Base-by-base conservation (phyloP, 2,888 invertebrate species). In the Mamestra brassicae region DNA sequence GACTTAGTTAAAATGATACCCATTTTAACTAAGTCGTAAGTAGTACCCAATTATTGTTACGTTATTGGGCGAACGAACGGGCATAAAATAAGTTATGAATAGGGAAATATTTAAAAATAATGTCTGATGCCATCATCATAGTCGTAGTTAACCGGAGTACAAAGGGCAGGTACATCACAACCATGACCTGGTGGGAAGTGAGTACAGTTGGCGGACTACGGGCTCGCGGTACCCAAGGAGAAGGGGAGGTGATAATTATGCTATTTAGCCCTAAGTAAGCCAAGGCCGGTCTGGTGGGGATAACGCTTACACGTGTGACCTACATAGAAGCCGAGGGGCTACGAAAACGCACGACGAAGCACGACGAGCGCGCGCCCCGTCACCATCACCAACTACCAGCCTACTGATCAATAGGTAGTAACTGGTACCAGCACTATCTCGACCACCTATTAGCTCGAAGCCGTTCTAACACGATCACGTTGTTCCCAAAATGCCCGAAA, bases 241-340 rank as follows among this genome's bases (percentile, higher is more conserved):
- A 95, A 93, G 92, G 92, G 93, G 93, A 94, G 93, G 94, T 92
- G 93, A 92, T 91, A 42, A 7, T 38, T 38, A 92, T 92, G 92
- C 94, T 92, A 94, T 93, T 94, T 93, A 93, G 91, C 88, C 83
- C 89, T 92, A 95, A 95, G 95, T 96, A 96, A 96, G 96, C 96
- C 96, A 96, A 96, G 96, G 96, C 95, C 96, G 95, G 90, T 84
- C 89, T 93, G 93, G 95, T 91, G 95, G 96, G 96, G 95, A 95
- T 93, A 95, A 92, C 94, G 95, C 90, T 95, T 94, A 96, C 96
- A 96, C 96, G 96, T 96, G 96, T 96, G 96, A 96, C 96, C 96
- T 92, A 96, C 93, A 94, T 96, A 94, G 89, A 81, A 83, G 80
- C 93, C 95, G 95, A 95, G 85, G 88, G 88, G 80, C 81, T 81